Base-by-base conservation (phyloP, 2,797 vertebrate species). In the Chelonia mydas region DNA sequence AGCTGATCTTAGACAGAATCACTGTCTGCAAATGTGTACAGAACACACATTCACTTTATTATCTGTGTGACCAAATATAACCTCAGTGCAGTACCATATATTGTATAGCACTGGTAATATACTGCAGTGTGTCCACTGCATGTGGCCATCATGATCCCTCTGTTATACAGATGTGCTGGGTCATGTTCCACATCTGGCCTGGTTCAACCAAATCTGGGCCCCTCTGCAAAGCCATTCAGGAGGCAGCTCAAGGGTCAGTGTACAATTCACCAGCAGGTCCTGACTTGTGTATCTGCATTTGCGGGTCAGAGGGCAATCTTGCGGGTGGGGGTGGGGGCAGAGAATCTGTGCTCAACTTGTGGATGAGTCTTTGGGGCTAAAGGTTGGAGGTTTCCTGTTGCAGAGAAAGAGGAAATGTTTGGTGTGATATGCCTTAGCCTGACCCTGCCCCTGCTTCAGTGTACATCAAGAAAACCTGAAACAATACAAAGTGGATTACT, bases 261-360 rank as follows among this genome's bases (percentile, higher is more conserved):
- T 8, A 6, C 54, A 49, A 19, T 50, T 55, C 11, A 6, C 6
- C 11, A 41, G 16, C 6, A 65, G 33, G 50, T 57, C 6, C 41
- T 81, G 86, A 47, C 4, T 21, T 55, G 12, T 55, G 1, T 3
- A 80, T 17, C 55, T 78, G 57, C 57, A 45, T 33, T 37, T 10
- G 5, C 41, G 0, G n/a, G 57, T 61, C 57, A 78, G 27, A 78
- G 78, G 17, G 0, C 55, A 0, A 21, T 2, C 7, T 55, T 50
- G 65, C 7, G 1, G 12, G 6, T 49, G 23, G 27, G 83, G 9
- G 33, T 4, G 13, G 88, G 37, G 91, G 72, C 49, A 50, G 49
- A 50, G 49, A 50, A 50, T 50, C 49, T 50, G 49, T 50, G 49
- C 49, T 4, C 49, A 51, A 15, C 9, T 86, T 51, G 49, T 13